phyloP scores from a whole-genome alignment of 2,113 vertebrate species.

The Neogobius melanostomus region DNA sequence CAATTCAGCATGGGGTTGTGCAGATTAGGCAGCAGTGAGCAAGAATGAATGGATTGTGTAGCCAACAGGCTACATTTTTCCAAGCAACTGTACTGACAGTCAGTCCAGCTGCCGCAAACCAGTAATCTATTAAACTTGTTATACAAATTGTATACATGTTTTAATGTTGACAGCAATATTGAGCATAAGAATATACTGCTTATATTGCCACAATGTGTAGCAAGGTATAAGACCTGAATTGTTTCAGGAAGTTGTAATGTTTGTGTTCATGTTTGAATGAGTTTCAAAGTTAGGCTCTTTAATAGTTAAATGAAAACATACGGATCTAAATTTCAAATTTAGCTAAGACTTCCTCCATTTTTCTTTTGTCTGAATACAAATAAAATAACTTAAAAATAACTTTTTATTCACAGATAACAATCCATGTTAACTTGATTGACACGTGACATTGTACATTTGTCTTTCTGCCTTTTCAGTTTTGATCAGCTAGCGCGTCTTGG shows the following conservation, averaged over 20 bases:
- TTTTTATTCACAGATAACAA: too few relatives aligned
- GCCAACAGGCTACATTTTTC: neutral
- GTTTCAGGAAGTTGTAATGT: slow-evolving; percentile 6
- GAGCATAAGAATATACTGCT: neutral
- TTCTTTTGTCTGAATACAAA: too few relatives aligned
- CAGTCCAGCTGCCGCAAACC: too few relatives aligned
- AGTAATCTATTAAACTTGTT: too few relatives aligned
- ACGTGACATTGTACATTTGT: slow-evolving; percentile 7
- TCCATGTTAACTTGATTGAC: too few relatives aligned
- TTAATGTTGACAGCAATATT: too few relatives aligned
- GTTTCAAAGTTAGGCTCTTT: neutral
- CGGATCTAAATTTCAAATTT: neutral
- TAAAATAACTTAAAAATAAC: too few relatives aligned
- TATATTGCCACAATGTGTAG: slow-evolving; percentile 42
- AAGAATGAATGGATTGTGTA: slow-evolving; percentile 16
- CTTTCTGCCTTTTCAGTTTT: slow-evolving; percentile 75
- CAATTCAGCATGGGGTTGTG: neutral
- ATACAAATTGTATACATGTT: too few relatives aligned
- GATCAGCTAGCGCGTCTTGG: slow-evolving; percentile 90
- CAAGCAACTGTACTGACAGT: too few relatives aligned
- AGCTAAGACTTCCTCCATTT: neutral
- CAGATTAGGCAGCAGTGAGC: slow-evolving; percentile 2
- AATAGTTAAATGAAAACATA: neutral
- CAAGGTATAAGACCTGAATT: slow-evolving; percentile 50
- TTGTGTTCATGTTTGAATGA: slow-evolving; percentile 4